Conservation (phyloP, 2,113 vertebrate genomes). For the Ceuthmochares aereus region DNA sequence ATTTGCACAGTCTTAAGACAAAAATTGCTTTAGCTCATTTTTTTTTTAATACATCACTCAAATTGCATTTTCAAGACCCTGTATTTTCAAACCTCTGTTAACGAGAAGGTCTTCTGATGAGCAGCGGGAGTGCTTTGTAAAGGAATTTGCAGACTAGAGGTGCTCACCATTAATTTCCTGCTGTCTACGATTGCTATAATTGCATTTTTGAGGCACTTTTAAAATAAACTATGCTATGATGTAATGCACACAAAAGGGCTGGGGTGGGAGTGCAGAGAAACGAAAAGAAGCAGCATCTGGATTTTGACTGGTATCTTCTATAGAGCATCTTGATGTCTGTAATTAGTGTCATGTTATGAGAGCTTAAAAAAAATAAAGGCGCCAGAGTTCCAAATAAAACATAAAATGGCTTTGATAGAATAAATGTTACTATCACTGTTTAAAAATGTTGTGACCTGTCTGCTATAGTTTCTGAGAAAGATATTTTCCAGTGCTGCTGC, state of each 20-base stretch:
- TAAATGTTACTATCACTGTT: slow-evolving; percentile 94
- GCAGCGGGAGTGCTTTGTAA: slow-evolving; percentile 79
- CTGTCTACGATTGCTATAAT: slow-evolving; percentile 88
- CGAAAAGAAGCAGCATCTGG: slow-evolving; percentile 84
- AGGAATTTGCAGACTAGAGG: slow-evolving; percentile 83
- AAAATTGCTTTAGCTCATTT: slow-evolving; percentile 59
- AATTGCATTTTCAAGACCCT: slow-evolving; percentile 60
- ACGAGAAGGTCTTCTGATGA: slow-evolving; percentile 80
- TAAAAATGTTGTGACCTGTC: slow-evolving; percentile 91
- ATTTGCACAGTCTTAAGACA: background rate
- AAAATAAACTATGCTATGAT: slow-evolving; percentile 90
- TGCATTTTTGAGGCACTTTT: slow-evolving; percentile 91
- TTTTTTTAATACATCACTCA: slow-evolving; percentile 63
- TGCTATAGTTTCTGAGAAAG: slow-evolving; percentile 86
- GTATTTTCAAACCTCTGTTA: slow-evolving; percentile 77
- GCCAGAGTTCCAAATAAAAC: slow-evolving; percentile 97
- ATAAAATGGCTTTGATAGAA: slow-evolving; percentile 97
- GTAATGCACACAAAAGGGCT: slow-evolving; percentile 81
- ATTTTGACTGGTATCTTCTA: slow-evolving; percentile 82
- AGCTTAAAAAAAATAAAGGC: slow-evolving; percentile 89
- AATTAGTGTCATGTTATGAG: slow-evolving; percentile 95
- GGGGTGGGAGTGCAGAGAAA: slow-evolving; percentile 46
- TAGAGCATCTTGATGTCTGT: slow-evolving; percentile 93
- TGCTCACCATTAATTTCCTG: slow-evolving; percentile 83
- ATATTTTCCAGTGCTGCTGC: slow-evolving; percentile 81